Evolutionary conservation across 35 echinoderm and acorn worm species (phyloP), one percentile per base, ranked within the genome.

Genomic region (Apostichopus japonicus): DNA sequence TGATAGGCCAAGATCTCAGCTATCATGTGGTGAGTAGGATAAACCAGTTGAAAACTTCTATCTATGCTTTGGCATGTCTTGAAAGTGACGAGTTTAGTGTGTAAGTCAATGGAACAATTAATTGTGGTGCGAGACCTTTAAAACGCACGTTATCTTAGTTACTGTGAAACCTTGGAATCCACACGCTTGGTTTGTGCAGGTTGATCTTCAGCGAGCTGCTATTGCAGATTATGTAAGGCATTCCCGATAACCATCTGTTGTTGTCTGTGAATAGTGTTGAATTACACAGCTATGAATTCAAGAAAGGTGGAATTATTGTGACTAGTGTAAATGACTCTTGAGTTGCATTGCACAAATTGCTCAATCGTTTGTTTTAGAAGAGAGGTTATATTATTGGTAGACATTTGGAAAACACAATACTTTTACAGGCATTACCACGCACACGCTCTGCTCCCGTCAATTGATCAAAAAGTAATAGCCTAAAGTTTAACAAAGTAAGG

Each of bases 341-440:
- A 13, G 78, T 78, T 65, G 55, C 83, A 7, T 92, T 92, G 91
- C 78, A 10, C 78, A 92, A 92, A 92, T 81, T 62, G 79, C 5
- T 22, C 78, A 92, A 25, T 82, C 82, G 13, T 11, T 92, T 14
- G 24, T 81, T 65, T 79, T 92, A 24, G 77, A 92, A 80, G 51
- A 9, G 82, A 58, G 16, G 4, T 83, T n/a, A 19, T 81, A 24
- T 92, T 92, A 22, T 65, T 83, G 24, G 56, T 92, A 15, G 59
- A 92, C 7, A 92, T 6, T 6, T 92, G 91, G 91, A 19, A 81
- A 80, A 92, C 77, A 80, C 13, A 79, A 54, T 92, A 82, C 79
- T 92, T 81, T 52, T 81, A 92, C n/a, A 91, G 89, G 21, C 70
- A 90, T 52, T 77, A 77, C 54, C 88, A 90, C n/a, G 88, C 27